Evolutionary conservation across 2,888 invertebrate species (phyloP), one percentile per base, ranked within the genome.

Genomic region (Biston betularia): DNA sequence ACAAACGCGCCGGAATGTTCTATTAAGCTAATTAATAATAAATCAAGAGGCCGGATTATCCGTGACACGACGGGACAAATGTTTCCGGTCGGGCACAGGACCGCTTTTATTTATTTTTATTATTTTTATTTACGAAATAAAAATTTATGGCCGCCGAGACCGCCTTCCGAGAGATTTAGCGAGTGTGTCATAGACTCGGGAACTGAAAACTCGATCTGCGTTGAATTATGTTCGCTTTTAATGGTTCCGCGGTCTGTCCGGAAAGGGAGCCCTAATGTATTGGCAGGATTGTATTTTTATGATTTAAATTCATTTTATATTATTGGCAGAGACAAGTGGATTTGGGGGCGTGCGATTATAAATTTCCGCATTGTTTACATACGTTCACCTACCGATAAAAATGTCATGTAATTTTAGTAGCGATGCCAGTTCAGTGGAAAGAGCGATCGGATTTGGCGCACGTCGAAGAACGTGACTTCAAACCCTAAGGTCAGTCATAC

Each of bases 111-210:
- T 89, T 89, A 89, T 91, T 89, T 90, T 88, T 89, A 90, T 92
- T 92, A 90, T 92, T 93, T 91, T 93, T 90, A 89, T 92, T 89
- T 90, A 88, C 86, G 83, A 88, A 90, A 90, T 88, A 91, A 87
- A 88, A 92, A 93, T 93, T 92, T 93, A 93, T 89, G 86, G 87
- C 77, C 81, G 79, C 70, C 75, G 83, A 85, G 87, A 89, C 90
- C 93, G 93, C 93, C 93, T 93, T 92, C 89, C 86, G 88, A 86
- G 89, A 92, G 92, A 92, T 92, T 91, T 91, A 91, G 91, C 90
- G 90, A 85, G 88, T 84, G 86, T 88, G 92, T 89, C 92, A 91
- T 90, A 92, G 92, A 91, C 88, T 88, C 84, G 86, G 84, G 82
- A 85, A 86, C 86, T 86, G 89, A 83, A 85, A 85, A 85, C 87